Percentiles rank a stretch among this genome's conserved stretches.
phyloP scores from a whole-genome alignment of 1,140 invertebrate species.

The Muscidifurax raptorellus region DNA sequence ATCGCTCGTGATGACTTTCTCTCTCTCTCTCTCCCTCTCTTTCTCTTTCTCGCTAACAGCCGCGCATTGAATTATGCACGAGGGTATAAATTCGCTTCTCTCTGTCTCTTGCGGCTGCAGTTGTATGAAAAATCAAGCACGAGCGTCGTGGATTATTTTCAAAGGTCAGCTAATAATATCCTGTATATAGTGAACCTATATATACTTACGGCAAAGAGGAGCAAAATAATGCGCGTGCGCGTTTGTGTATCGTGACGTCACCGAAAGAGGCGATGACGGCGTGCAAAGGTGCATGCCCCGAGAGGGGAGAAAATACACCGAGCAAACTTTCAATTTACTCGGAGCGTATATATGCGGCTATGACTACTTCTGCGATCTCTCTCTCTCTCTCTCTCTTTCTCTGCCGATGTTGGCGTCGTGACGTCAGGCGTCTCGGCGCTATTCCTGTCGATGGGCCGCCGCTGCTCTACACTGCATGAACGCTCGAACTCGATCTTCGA shows the following conservation, averaged over 20 bases:
- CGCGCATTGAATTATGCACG: too few species aligned
- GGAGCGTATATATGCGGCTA: not conserved
- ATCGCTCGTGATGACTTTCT: not conserved
- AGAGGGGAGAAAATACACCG: not conserved
- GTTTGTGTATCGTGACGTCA: conserved; percentile 13
- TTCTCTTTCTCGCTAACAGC: not conserved
- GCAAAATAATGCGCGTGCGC: conserved; percentile 19
- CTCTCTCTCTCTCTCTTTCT: too few species aligned
- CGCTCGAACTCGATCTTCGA: conserved; percentile 13
- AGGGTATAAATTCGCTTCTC: too few species aligned
- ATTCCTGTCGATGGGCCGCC: conserved; percentile 47
- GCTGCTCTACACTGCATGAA: not conserved
- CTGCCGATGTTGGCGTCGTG: conserved; percentile 38
- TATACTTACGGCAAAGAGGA: not conserved
- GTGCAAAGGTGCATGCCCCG: not conserved
- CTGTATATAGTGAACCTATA: not conserved
- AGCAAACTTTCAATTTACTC: not conserved
- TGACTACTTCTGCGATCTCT: not conserved
- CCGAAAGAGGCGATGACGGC: not conserved
- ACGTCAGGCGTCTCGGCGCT: conserved; percentile 55
- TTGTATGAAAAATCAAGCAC: conserved; percentile 8
- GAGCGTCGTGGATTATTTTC: conserved; percentile 19
- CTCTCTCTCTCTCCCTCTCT: not conserved
- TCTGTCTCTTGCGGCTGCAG: too few species aligned
- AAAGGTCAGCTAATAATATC: conserved; percentile 42